Evolutionary conservation across 2,888 invertebrate species (phyloP).

Genomic region (Leucoma salicis): DNA sequence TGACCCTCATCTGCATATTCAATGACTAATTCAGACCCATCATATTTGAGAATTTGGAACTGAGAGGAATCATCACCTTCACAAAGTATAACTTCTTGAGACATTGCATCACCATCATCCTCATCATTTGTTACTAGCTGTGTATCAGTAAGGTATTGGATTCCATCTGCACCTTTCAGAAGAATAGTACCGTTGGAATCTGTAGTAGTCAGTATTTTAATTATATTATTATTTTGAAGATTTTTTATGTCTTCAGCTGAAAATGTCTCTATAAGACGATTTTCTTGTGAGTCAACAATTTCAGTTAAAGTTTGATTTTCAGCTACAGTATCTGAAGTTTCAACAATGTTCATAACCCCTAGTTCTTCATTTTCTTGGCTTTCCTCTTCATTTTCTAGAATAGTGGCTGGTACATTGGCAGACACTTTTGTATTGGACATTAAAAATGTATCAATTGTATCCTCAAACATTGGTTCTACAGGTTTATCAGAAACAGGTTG

Average conservation of each 20-base stretch:
- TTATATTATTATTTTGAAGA: conserved; percentile 46
- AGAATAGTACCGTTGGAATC: conserved; percentile 59
- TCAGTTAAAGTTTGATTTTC: conserved; percentile 36
- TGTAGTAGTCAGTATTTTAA: conserved; percentile 64
- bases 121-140: conserved; percentile 47
- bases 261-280: conserved; percentile 32
- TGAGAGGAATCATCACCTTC: conserved; percentile 71
- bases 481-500: conserved; percentile 17
- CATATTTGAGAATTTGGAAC: conserved; percentile 70
- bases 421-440: conserved; percentile 61
- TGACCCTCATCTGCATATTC: conserved; percentile 72
- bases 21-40: conserved; percentile 70
- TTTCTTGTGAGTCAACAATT: conserved; percentile 31
- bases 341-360: conserved; percentile 50
- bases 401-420: conserved; percentile 69
- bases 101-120: conserved; percentile 52
- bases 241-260: conserved; percentile 29
- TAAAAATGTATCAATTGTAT: conserved; percentile 62
- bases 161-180: conserved; percentile 48
- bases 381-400: conserved; percentile 70
- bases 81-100: conserved; percentile 70
- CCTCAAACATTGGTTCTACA: conserved; percentile 44
- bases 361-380: conserved; percentile 50
- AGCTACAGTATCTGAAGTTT: conserved; percentile 39
- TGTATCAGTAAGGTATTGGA: conserved; percentile 60